These are phyloP conservation scores for Gymnopithys bicolor DNA, from an alignment of 2,797 vertebrate species.

Conservation along the genomic window DNA sequence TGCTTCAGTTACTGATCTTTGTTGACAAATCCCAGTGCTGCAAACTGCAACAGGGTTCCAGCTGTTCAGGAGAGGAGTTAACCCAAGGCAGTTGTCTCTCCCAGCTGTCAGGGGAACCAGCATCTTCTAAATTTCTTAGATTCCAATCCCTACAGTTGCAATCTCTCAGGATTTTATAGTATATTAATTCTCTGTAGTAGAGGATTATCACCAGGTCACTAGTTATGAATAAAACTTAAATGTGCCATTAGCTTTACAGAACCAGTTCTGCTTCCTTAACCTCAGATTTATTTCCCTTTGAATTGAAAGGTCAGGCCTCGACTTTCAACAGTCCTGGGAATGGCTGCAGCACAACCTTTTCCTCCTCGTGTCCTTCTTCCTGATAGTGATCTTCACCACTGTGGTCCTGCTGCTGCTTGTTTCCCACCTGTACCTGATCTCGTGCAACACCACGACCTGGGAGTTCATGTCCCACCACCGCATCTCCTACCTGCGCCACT, in stretches of 20 bases:
- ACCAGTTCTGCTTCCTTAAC: not conserved
- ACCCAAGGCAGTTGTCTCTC: not conserved
- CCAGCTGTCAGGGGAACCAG: not conserved
- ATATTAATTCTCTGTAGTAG: not conserved
- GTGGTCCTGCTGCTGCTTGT: constrained; percentile 86
- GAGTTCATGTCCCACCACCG: constrained; percentile 95
- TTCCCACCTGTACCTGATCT: constrained; percentile 92
- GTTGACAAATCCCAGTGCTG: not conserved
- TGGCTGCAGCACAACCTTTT: constrained; percentile 86
- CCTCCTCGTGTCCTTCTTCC: constrained; percentile 80
- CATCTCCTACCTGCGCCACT: constrained; percentile 93
- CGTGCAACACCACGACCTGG: constrained; percentile 94
- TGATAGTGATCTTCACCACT: constrained; percentile 79
- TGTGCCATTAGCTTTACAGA: not conserved
- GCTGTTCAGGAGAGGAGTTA: not conserved
- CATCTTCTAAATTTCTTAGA: not conserved
- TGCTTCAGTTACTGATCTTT: not conserved
- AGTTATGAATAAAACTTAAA: not conserved
- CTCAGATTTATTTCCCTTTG: not conserved
- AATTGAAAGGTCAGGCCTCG: constrained; percentile 88
- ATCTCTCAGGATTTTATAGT: not conserved
- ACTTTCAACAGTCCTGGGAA: constrained; percentile 76
- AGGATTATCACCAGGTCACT: not conserved
- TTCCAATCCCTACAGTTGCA: not conserved
- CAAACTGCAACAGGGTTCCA: not conserved